Conservation (phyloP, 2,113 vertebrate genomes). For the Actenoides hombroni region DNA sequence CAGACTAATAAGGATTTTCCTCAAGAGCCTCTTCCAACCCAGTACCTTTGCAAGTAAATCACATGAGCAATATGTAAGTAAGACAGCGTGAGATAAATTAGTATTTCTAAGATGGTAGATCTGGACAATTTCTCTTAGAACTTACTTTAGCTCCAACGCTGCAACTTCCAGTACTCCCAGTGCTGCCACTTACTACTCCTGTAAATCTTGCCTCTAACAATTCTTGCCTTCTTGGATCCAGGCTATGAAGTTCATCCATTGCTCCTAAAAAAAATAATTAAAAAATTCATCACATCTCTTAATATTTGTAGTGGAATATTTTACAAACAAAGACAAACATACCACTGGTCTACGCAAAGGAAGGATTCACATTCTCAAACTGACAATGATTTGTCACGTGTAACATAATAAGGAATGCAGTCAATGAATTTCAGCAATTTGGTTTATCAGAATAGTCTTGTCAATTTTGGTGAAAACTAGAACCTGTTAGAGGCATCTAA, state of each 20-base stretch:
- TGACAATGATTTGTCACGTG: background rate
- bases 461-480: background rate
- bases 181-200: conserved; percentile 93
- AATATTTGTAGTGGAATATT: conserved; percentile 3
- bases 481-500: background rate
- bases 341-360: background rate
- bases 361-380: background rate
- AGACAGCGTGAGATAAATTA: background rate
- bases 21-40: background rate
- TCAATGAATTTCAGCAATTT: background rate
- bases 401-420: background rate
- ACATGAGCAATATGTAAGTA: background rate
- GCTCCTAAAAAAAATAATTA: conserved; percentile 78
- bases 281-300: background rate
- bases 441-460: background rate
- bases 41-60: background rate
- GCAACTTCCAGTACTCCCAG: conserved; percentile 95
- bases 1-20: background rate
- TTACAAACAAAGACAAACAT: background rate
- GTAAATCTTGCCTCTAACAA: conserved; percentile 97
- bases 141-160: conserved; percentile 97
- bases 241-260: conserved; percentile 99
- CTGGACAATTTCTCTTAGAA: conserved; percentile 22
- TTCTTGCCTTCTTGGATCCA: conserved; percentile 98
- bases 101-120: background rate